Percentiles rank a stretch among this genome's conserved stretches.
phyloP scores from a whole-genome alignment of 2,797 vertebrate genomes.

The Pipistrellus nathusii region DNA sequence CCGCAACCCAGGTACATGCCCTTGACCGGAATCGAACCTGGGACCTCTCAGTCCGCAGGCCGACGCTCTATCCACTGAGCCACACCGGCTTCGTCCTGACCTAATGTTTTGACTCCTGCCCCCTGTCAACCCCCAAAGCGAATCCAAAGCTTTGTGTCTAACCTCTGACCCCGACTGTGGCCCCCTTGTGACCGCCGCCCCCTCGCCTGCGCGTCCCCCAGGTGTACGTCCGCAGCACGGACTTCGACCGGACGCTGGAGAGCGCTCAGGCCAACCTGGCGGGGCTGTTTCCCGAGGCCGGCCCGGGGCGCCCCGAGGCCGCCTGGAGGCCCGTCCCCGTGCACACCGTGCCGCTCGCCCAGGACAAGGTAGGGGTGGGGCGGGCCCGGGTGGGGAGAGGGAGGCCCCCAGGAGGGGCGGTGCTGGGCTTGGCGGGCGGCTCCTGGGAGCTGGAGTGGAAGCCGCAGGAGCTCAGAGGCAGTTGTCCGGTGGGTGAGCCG shows the following conservation, averaged over 20 bases:
- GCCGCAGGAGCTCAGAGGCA: rapidly evolving
- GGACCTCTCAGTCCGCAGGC: too few relatives aligned
- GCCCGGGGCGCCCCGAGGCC: conserved; percentile 88
- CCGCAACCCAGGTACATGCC: too few relatives aligned
- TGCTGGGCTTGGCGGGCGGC: rapidly evolving
- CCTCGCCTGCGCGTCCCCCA: conserved; percentile 77
- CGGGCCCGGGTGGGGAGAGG: rapidly evolving
- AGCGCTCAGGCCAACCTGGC: conserved; percentile 92
- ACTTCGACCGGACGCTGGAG: conserved; percentile 93
- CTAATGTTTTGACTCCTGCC: neutral
- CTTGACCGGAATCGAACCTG: too few relatives aligned
- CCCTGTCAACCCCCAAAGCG: neutral
- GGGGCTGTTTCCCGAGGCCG: conserved; percentile 89
- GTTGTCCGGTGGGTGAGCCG: neutral
- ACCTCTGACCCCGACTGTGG: conserved; percentile 70
- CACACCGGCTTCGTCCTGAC: too few relatives aligned
- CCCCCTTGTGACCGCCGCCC: conserved; percentile 72
- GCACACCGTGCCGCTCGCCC: conserved; percentile 89
- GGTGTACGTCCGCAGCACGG: conserved; percentile 92
- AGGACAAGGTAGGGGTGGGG: conserved; percentile 89
- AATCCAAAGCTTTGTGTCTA: neutral
- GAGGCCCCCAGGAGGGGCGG: too few relatives aligned
- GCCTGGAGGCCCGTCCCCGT: conserved; percentile 91
- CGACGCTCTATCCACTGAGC: too few relatives aligned
- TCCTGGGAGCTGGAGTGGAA: neutral